phyloP scores from a whole-genome alignment of 2,888 invertebrate genomes.

The Phyllotreta cruciferae region DNA sequence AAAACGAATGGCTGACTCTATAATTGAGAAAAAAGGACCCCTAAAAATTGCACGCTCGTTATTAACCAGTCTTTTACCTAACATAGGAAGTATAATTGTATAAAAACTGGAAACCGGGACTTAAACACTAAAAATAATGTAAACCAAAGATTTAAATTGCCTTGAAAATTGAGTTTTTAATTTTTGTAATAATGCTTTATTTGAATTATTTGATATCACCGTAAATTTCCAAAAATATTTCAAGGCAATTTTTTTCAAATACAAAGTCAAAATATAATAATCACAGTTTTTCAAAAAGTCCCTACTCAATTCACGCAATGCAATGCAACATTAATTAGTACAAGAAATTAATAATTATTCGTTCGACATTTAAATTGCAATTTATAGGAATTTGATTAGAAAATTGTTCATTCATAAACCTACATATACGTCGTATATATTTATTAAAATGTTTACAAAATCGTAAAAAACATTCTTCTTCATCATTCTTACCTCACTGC shows the following conservation, averaged over 20 bases:
- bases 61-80: constrained; percentile 10
- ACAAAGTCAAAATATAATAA: constrained; percentile 23
- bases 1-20: constrained; percentile 18
- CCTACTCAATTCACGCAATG: constrained; percentile 17
- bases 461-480: constrained; percentile 37
- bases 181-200: neutral
- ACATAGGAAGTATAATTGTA: neutral
- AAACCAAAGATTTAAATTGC: constrained; percentile 1
- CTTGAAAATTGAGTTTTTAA: neutral
- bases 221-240: neutral
- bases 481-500: constrained; percentile 16
- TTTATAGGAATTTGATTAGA: constrained; percentile 23
- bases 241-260: constrained; percentile 2
- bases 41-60: constrained; percentile 10
- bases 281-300: constrained; percentile 29
- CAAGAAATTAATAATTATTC: too few relatives aligned
- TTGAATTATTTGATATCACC: neutral
- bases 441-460: constrained; percentile 37
- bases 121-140: constrained; percentile 5
- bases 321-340: constrained; percentile 16
- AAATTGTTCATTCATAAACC: constrained; percentile 28
- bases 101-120: constrained; percentile 8
- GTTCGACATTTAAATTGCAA: neutral
- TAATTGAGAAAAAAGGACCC: neutral
- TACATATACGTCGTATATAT: constrained; percentile 27